Evolutionary conservation across 2,113 vertebrate genomes (phyloP).

Genomic region (Rhipidura dahli): DNA sequence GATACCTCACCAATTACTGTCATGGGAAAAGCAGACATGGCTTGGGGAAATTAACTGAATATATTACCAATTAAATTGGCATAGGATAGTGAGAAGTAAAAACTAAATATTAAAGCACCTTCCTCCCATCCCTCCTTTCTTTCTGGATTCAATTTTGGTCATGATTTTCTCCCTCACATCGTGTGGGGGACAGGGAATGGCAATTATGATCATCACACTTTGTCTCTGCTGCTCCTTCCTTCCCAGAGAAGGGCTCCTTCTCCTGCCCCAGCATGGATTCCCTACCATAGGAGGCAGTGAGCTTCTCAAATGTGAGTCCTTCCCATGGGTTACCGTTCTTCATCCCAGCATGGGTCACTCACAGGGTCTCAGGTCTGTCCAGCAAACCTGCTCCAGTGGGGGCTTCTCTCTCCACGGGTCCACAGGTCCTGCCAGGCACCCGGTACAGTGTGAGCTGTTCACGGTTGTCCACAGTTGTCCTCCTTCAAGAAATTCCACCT

Average conservation of each 20-base stretch:
- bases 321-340: not conserved
- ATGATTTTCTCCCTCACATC: not conserved
- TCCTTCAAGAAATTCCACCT: too few species aligned
- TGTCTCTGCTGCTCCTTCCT: not conserved
- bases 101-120: not conserved
- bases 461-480: fast-evolving
- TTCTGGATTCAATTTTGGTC: not conserved
- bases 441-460: not conserved
- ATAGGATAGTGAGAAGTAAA: not conserved
- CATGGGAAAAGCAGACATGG: not conserved
- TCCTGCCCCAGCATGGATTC: not conserved
- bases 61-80: not conserved
- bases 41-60: not conserved
- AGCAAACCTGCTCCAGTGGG: not conserved
- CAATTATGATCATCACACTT: fast-evolving
- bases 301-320: not conserved
- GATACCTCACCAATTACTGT: not conserved
- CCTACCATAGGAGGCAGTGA: not conserved
- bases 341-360: too few species aligned
- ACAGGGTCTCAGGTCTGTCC: not conserved
- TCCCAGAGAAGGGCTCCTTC: not conserved
- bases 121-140: not conserved
- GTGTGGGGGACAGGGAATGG: not conserved
- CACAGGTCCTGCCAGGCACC: not conserved
- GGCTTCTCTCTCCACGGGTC: not conserved